phyloP scores from a whole-genome alignment of 2,113 vertebrate species.

The Narcine bancroftii region DNA sequence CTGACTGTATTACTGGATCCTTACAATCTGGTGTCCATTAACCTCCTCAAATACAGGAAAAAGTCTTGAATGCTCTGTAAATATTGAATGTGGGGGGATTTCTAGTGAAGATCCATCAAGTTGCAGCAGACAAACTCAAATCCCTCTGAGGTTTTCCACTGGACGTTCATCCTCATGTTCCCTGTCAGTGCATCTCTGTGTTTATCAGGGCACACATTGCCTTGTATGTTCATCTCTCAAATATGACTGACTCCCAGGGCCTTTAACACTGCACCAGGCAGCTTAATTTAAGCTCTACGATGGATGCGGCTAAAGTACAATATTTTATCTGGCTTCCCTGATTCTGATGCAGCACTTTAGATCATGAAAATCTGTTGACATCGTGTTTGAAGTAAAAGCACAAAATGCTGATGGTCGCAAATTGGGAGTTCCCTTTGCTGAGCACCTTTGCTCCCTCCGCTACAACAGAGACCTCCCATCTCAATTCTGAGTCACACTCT shows the following conservation, averaged over 20 bases:
- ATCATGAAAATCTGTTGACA: neutral
- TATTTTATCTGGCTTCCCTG: neutral
- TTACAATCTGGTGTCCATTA: neutral
- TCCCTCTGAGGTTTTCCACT: neutral
- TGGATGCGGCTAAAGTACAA: neutral
- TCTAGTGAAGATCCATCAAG: neutral
- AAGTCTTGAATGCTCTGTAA: neutral
- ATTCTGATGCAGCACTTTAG: neutral
- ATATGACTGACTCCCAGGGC: neutral
- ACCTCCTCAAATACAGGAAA: neutral
- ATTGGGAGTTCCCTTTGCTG: too few species aligned
- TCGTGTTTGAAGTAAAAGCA: too few species aligned
- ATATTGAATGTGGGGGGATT: neutral
- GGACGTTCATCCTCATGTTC: neutral
- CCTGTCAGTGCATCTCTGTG: neutral
- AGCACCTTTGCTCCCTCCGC: too few species aligned
- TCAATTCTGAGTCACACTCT: too few species aligned
- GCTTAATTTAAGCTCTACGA: neutral
- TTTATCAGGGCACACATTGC: neutral
- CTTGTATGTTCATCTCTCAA: neutral
- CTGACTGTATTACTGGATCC: neutral
- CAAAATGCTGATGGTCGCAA: too few species aligned
- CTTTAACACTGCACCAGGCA: neutral
- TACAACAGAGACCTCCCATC: too few species aligned
- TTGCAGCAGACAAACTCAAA: constrained; percentile 11